Percentiles rank a stretch among this genome's conserved stretches.
These are phyloP conservation scores for Marcusenius ussheri DNA, from an alignment of 2,113 vertebrate species.

Conservation along the genomic window DNA sequence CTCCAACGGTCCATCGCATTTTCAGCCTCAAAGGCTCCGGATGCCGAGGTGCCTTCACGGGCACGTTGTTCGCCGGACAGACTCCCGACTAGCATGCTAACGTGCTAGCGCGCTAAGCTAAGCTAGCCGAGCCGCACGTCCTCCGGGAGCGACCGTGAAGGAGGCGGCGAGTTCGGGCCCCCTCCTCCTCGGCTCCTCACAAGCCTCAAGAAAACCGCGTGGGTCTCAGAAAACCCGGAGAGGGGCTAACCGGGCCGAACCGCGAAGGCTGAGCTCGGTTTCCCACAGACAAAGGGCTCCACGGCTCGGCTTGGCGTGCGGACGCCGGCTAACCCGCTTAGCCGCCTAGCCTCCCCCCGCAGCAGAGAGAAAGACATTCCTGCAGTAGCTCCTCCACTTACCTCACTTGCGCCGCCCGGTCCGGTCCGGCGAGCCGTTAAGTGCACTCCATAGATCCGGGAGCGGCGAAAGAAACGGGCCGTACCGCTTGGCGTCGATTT, in stretches of 20 bases:
- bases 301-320: slow-evolving; percentile 5
- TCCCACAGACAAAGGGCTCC: slow-evolving; percentile 25
- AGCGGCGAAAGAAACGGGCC: slow-evolving; percentile 23
- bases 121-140: neutral
- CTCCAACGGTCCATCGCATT: neutral
- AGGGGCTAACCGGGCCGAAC: neutral
- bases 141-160: neutral
- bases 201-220: neutral
- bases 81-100: neutral
- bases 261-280: neutral
- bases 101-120: neutral
- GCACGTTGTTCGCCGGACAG: neutral
- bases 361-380: slow-evolving; percentile 43
- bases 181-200: neutral
- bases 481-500: neutral
- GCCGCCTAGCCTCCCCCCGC: neutral
- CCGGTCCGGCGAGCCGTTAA: slow-evolving; percentile 42
- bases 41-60: neutral
- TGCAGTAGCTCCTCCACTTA: slow-evolving; percentile 36
- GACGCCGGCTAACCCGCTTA: neutral
- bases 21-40: neutral
- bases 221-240: neutral
- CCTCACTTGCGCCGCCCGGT: slow-evolving; percentile 47
- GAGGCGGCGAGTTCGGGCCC: neutral
- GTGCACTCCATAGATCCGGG: slow-evolving; percentile 39